Evolutionary conservation across 2,888 invertebrate species (phyloP).

Genomic region (Drosophila meridiana): DNA sequence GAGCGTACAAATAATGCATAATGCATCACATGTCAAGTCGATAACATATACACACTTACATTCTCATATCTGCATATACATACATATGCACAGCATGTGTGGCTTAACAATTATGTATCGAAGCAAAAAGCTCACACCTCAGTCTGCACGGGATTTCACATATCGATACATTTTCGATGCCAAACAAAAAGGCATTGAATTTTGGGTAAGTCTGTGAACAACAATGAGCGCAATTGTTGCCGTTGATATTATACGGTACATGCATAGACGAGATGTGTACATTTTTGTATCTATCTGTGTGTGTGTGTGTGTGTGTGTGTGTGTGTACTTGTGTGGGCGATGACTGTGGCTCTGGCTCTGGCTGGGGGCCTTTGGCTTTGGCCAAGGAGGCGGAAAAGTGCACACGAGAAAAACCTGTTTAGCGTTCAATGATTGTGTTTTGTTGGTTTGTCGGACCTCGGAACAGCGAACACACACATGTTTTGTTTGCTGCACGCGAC

Average conservation of each 20-base stretch:
- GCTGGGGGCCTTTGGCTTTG: conserved; percentile 52
- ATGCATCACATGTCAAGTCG: conserved; percentile 7
- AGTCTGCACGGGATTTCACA: conserved; percentile 24
- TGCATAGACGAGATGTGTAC: conserved; percentile 2
- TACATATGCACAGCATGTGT: background rate
- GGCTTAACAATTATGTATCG: background rate
- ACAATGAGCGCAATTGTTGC: conserved; percentile 54
- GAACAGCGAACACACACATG: conserved; percentile 63
- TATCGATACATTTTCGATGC: conserved; percentile 44
- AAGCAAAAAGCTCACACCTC: conserved; percentile 29
- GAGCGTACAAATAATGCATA: conserved; percentile 10
- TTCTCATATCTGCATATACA: background rate
- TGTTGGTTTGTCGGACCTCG: conserved; percentile 46
- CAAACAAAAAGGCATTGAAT: conserved; percentile 27
- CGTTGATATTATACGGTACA: conserved; percentile 17
- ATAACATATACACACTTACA: background rate
- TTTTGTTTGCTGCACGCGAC: conserved; percentile 63
- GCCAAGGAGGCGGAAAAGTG: conserved; percentile 79
- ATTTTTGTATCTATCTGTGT: background rate
- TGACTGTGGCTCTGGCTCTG: conserved; percentile 23
- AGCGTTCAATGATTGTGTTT: conserved; percentile 73
- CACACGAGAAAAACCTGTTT: conserved; percentile 79
- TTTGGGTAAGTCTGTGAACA: conserved; percentile 18
- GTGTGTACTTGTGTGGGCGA: conserved; percentile 48
- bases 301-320: conserved; percentile 5